A percentile compares a stretch with the other conserved stretches of the same genome.
These are phyloP conservation scores for Corythoichthys haematopterus DNA, from an alignment of 2,113 vertebrate genomes.

Conservation along the genomic window DNA sequence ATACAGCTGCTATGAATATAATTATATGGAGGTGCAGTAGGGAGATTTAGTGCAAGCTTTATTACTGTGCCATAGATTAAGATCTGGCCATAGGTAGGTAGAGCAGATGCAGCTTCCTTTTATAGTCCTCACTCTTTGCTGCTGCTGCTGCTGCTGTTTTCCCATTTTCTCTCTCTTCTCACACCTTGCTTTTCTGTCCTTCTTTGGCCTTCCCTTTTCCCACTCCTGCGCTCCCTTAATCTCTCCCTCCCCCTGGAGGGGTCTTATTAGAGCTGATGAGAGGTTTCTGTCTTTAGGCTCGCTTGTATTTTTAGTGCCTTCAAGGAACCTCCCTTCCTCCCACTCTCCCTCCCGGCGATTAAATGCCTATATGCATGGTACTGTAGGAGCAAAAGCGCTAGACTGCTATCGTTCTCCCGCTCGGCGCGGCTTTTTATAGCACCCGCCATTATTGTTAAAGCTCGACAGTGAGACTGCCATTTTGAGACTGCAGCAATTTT, in stretches of 20 bases:
- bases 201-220: conserved; percentile 48
- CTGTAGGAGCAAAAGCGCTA: conserved; percentile 15
- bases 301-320: conserved; percentile 69
- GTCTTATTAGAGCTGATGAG: conserved; percentile 63
- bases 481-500: conserved; percentile 9
- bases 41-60: conserved; percentile 63
- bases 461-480: not conserved
- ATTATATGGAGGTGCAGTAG: conserved; percentile 59
- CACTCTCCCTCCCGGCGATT: conserved; percentile 19
- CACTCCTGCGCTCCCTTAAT: not conserved
- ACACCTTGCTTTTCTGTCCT: conserved; percentile 45
- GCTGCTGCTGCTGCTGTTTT: conserved; percentile 9
- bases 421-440: conserved; percentile 24
- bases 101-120: conserved; percentile 55
- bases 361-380: conserved; percentile 30
- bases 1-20: conserved; percentile 60
- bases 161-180: conserved; percentile 8
- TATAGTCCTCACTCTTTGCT: conserved; percentile 20
- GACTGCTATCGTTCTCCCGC: conserved; percentile 26
- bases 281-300: conserved; percentile 59
- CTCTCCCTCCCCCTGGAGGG: conserved; percentile 42
- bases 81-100: conserved; percentile 67
- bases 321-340: conserved; percentile 38
- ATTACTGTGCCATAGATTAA: conserved; percentile 63
- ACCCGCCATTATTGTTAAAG: conserved; percentile 27